Percentiles rank a stretch among this genome's conserved stretches.
These are phyloP conservation scores for Eucidaris tribuloides DNA, from an alignment of 35 echinoderm and acorn worm species.

Conservation along the genomic window DNA sequence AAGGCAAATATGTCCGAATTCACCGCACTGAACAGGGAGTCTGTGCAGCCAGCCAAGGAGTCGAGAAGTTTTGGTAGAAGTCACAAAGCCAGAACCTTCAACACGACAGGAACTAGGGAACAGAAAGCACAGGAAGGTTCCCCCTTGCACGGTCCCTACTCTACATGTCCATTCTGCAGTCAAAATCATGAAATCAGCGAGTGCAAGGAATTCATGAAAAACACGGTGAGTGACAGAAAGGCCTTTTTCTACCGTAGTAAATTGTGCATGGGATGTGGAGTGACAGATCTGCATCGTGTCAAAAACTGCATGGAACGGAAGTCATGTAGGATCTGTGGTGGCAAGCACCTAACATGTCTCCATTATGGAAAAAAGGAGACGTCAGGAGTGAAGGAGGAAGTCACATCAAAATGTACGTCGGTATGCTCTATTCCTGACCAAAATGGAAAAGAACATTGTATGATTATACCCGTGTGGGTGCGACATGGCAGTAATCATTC, in stretches of 20 bases:
- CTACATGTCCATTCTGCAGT: neutral
- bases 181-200: neutral
- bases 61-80: neutral
- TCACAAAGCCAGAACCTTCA: neutral
- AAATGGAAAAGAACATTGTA: conserved; percentile 6
- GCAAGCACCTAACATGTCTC: neutral
- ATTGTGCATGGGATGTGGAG: neutral
- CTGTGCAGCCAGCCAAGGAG: neutral
- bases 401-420: neutral
- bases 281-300: neutral
- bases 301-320: neutral
- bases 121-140: too few species aligned
- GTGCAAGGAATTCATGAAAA: neutral
- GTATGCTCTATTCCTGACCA: neutral
- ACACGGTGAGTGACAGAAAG: neutral
- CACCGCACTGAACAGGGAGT: too few species aligned
- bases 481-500: neutral
- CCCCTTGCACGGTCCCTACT: too few species aligned
- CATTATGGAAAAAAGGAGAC: neutral
- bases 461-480: conserved; percentile 53
- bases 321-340: neutral
- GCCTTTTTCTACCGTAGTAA: neutral
- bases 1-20: neutral
- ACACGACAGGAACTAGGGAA: neutral
- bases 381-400: neutral